phyloP scores from a whole-genome alignment of 2,888 invertebrate species.

The Nephrotoma flavescens region DNA sequence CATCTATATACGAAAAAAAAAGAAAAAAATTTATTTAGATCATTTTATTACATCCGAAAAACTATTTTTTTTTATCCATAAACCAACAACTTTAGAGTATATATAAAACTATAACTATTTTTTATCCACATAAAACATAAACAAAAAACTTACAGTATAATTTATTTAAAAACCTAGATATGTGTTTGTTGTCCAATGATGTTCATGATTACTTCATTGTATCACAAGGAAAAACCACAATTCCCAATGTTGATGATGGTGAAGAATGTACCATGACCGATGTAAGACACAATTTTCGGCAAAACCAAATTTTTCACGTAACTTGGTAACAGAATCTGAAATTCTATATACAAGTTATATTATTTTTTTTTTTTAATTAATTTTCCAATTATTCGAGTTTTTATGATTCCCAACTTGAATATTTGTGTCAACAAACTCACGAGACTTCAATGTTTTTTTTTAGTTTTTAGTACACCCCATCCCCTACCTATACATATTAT shows the following conservation, averaged over 20 bases:
- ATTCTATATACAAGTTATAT: neutral
- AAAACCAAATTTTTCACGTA: slow-evolving; percentile 11
- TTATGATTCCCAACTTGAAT: neutral
- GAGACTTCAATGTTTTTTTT: too few relatives aligned
- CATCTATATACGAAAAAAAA: neutral
- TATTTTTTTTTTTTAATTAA: slow-evolving; percentile 1
- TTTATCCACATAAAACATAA: neutral
- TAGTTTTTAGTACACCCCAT: neutral
- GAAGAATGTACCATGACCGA: slow-evolving; percentile 73
- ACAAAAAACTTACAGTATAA: neutral
- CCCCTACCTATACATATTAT: neutral
- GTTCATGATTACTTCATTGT: slow-evolving; percentile 75
- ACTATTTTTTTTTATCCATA: neutral
- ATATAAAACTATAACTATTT: neutral
- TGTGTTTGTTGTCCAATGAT: slow-evolving; percentile 62
- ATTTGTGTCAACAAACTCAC: neutral
- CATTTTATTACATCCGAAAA: neutral
- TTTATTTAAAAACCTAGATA: slow-evolving; percentile 36
- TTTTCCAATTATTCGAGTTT: neutral
- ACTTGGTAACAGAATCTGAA: neutral
- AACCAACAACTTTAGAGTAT: neutral
- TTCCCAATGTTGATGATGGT: slow-evolving; percentile 80
- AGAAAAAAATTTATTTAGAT: neutral
- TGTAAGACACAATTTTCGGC: slow-evolving; percentile 40
- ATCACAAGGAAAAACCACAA: slow-evolving; percentile 85